A percentile compares a stretch with the other conserved stretches of the same genome.
Evolutionary conservation across 2,113 vertebrate genomes (phyloP).

Genomic region (Corythaixoides concolor): DNA sequence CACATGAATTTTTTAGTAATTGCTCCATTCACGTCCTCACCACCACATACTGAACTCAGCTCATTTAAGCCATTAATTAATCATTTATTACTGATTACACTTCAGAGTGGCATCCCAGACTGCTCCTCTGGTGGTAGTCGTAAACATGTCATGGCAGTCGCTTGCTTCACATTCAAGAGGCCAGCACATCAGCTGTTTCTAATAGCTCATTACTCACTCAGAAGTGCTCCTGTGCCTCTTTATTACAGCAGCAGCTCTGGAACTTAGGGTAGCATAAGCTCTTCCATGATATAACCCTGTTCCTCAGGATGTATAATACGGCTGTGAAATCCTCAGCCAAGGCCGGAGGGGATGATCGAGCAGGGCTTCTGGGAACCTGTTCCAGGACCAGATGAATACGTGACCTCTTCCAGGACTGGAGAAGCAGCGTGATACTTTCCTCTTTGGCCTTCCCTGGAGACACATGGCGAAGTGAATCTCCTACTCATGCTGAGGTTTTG

Average conservation of each 20-base stretch:
- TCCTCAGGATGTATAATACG: background rate
- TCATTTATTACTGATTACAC: conserved; percentile 52
- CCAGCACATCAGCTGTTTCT: background rate
- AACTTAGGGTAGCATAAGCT: background rate
- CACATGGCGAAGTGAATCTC: background rate
- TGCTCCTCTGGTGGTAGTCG: background rate
- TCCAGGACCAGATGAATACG: background rate
- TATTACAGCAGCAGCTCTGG: background rate
- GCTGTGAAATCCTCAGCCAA: background rate
- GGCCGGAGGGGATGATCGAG: background rate
- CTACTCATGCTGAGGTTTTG: background rate
- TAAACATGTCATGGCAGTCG: conserved; percentile 21
- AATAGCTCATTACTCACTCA: background rate
- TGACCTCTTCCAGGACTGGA: background rate
- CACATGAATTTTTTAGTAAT: conserved; percentile 56
- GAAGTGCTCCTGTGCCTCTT: background rate
- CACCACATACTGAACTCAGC: background rate
- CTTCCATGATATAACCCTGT: background rate
- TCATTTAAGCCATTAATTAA: conserved; percentile 46
- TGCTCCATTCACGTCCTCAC: background rate
- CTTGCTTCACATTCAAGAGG: background rate
- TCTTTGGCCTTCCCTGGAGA: background rate
- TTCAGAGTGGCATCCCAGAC: conserved; percentile 3
- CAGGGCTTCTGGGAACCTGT: background rate
- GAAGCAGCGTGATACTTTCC: background rate